Conservation (phyloP, 2,113 vertebrate species). For the Nanorana parkeri region DNA sequence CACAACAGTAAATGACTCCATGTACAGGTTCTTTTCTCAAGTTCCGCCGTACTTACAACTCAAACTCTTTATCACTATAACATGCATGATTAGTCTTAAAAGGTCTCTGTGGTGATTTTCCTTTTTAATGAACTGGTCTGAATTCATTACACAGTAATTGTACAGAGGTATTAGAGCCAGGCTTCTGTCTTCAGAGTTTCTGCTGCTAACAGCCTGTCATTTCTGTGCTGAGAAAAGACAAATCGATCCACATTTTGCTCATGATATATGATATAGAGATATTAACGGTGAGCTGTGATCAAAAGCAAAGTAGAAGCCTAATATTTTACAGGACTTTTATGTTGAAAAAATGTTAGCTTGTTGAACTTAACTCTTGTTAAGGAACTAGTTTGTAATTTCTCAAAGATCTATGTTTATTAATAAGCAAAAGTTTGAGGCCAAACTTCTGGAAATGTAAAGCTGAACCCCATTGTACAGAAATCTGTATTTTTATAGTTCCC, state of each 20-base stretch:
- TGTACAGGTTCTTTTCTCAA: constrained; percentile 59
- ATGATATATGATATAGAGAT: constrained; percentile 38
- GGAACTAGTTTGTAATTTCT: not conserved
- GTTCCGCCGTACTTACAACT: constrained; percentile 58
- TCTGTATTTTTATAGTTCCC: no score
- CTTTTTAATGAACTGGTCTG: constrained; percentile 66
- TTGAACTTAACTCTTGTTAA: no score
- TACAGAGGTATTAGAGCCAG: constrained; percentile 62
- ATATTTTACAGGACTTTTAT: not conserved
- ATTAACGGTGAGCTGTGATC: constrained; percentile 8
- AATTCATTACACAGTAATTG: constrained; percentile 67
- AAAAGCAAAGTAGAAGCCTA: not conserved
- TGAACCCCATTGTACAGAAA: no score
- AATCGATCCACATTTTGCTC: constrained; percentile 33
- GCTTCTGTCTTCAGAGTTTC: constrained; percentile 59
- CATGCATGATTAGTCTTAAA: constrained; percentile 65
- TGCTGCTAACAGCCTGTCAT: constrained; percentile 37
- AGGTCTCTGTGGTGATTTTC: constrained; percentile 66
- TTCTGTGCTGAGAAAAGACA: constrained; percentile 49
- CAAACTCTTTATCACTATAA: not conserved
- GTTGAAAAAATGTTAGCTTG: not conserved
- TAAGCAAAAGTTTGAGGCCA: no score
- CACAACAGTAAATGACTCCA: constrained; percentile 56
- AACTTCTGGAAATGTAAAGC: no score
- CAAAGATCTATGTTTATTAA: no score